Evolutionary conservation across 2,113 vertebrate genomes (phyloP).

Genomic region (Emydura subglobosa): DNA sequence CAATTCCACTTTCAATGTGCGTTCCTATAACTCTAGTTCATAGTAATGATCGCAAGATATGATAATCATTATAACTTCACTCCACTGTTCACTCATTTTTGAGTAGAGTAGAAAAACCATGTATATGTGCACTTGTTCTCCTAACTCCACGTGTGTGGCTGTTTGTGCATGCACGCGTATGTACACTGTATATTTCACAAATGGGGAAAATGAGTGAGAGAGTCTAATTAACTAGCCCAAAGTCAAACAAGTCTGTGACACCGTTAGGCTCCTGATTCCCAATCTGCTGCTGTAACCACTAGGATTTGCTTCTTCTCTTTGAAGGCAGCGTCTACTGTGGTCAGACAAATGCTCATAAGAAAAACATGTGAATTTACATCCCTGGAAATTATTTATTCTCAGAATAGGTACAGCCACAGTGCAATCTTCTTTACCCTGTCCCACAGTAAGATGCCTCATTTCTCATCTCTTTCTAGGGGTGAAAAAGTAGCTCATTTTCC

Average conservation of each 20-base stretch:
- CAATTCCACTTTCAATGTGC: rapidly evolving
- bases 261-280: not conserved
- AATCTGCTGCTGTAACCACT: not conserved
- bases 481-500: slow-evolving; percentile 35
- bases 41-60: not conserved
- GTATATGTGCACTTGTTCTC: not conserved
- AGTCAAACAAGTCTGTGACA: not conserved
- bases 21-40: not conserved
- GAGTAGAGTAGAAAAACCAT: not conserved
- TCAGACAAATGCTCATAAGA: not conserved
- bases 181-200: rapidly evolving
- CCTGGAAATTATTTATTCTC: not conserved
- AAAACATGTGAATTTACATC: not conserved
- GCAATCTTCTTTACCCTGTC: slow-evolving; percentile 15
- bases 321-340: not conserved
- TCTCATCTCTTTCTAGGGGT: slow-evolving; percentile 13
- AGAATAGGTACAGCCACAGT: not conserved
- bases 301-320: not conserved
- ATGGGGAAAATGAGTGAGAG: not conserved
- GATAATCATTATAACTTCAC: not conserved
- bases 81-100: not conserved
- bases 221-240: not conserved
- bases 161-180: not conserved
- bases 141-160: not conserved
- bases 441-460: slow-evolving; percentile 3